phyloP scores from a whole-genome alignment of 2,888 invertebrate species.

The Hypercompe scribonia region DNA sequence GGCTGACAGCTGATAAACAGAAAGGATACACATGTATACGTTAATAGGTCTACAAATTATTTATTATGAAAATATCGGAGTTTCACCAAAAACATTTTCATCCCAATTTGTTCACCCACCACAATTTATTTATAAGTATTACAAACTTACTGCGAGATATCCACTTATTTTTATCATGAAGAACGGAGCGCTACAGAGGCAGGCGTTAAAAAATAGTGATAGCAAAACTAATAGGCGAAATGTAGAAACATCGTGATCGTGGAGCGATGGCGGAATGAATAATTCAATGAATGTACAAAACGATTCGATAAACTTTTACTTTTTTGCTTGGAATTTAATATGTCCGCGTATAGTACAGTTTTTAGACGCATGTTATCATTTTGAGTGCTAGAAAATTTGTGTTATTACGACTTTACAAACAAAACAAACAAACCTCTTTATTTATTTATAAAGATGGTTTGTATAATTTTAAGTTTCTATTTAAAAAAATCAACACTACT shows the following conservation, averaged over 20 bases:
- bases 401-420: too few relatives aligned
- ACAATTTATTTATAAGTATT: constrained; percentile 44
- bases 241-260: constrained; percentile 66
- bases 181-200: constrained; percentile 48
- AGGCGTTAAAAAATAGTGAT: constrained; percentile 42
- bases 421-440: too few relatives aligned
- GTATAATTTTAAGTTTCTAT: too few relatives aligned
- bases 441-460: too few relatives aligned
- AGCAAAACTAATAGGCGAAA: constrained; percentile 46
- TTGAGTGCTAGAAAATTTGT: neutral
- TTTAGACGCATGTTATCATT: neutral
- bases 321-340: constrained; percentile 36
- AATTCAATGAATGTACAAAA: constrained; percentile 69
- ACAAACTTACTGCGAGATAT: constrained; percentile 46
- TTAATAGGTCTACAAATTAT: neutral
- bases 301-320: constrained; percentile 71
- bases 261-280: constrained; percentile 74
- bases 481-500: too few relatives aligned
- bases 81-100: neutral
- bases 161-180: constrained; percentile 54
- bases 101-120: constrained; percentile 27
- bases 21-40: neutral
- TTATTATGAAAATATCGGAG: constrained; percentile 5
- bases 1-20: neutral
- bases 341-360: neutral